These are phyloP conservation scores for Halocaridina rubra DNA, from an alignment of 2,888 invertebrate species.

Conservation along the genomic window DNA sequence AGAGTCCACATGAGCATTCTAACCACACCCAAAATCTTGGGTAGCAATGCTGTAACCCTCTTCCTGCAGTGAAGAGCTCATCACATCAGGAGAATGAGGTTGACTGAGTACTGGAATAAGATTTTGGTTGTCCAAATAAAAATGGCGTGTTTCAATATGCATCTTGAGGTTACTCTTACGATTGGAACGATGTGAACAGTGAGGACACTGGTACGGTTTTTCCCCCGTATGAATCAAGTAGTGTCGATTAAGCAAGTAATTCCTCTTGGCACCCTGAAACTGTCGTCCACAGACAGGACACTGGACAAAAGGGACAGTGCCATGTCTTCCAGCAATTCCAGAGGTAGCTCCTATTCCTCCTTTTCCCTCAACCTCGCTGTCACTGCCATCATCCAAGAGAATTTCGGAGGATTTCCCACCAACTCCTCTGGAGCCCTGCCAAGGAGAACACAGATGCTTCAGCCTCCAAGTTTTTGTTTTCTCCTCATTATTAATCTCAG, in stretches of 20 bases:
- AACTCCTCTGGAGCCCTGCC: slow-evolving; percentile 31
- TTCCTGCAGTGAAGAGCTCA: background rate
- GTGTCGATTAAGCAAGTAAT: slow-evolving; percentile 51
- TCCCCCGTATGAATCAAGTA: slow-evolving; percentile 51
- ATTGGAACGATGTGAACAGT: slow-evolving; percentile 46
- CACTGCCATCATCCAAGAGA: slow-evolving; percentile 3
- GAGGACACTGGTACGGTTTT: slow-evolving; percentile 53
- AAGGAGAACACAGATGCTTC: slow-evolving; percentile 48
- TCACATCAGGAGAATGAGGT: background rate
- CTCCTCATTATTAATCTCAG: too few relatives aligned
- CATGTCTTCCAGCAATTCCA: slow-evolving; percentile 4
- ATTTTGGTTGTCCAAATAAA: slow-evolving; percentile 31
- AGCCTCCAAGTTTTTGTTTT: slow-evolving; percentile 13
- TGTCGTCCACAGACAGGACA: slow-evolving; percentile 51
- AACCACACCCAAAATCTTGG: too few relatives aligned
- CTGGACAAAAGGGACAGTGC: slow-evolving; percentile 41
- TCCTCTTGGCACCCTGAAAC: slow-evolving; percentile 51
- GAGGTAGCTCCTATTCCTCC: too few relatives aligned
- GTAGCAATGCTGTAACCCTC: too few relatives aligned
- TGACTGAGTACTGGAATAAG: background rate
- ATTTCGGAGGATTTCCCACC: background rate
- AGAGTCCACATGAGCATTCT: too few relatives aligned
- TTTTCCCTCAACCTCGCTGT: slow-evolving; percentile 9
- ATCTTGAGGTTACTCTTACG: slow-evolving; percentile 52
- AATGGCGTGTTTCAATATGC: slow-evolving; percentile 47